Conservation (phyloP, 2,888 invertebrate species). For the Stenodera caucasica region DNA sequence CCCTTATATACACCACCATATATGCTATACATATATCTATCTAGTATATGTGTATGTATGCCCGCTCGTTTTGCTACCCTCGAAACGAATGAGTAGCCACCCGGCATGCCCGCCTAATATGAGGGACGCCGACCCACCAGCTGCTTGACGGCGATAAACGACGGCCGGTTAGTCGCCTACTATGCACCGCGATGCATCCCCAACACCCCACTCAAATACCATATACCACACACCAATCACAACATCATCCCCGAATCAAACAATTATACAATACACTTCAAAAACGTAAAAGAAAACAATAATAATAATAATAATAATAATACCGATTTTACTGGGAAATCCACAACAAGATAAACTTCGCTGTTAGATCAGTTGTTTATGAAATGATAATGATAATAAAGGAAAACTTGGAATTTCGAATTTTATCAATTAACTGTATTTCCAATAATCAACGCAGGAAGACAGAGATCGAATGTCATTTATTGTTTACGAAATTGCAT, state of each 20-base stretch:
- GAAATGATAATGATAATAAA: no score
- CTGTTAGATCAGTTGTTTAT: not conserved
- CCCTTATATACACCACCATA: no score
- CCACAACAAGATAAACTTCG: no score
- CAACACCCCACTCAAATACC: slow-evolving; percentile 12
- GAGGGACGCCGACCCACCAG: slow-evolving; percentile 48
- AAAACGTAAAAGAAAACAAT: no score
- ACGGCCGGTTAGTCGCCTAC: slow-evolving; percentile 30
- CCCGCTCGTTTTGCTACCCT: slow-evolving; percentile 54
- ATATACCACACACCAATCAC: slow-evolving; percentile 15
- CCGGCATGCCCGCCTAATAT: slow-evolving; percentile 51
- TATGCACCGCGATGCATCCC: slow-evolving; percentile 14
- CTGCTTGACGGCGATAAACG: slow-evolving; percentile 36
- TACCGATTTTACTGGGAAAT: no score
- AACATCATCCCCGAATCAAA: not conserved
- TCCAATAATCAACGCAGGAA: not conserved
- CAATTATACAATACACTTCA: not conserved
- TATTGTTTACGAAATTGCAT: not conserved
- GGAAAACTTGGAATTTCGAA: no score
- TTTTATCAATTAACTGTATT: not conserved
- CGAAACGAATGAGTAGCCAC: slow-evolving; percentile 48
- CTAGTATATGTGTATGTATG: no score
- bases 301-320: no score
- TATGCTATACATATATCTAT: no score
- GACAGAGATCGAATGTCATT: not conserved